Evolutionary conservation across 2,797 vertebrate genomes (phyloP).

Genomic region (Gadopsis marmoratus): DNA sequence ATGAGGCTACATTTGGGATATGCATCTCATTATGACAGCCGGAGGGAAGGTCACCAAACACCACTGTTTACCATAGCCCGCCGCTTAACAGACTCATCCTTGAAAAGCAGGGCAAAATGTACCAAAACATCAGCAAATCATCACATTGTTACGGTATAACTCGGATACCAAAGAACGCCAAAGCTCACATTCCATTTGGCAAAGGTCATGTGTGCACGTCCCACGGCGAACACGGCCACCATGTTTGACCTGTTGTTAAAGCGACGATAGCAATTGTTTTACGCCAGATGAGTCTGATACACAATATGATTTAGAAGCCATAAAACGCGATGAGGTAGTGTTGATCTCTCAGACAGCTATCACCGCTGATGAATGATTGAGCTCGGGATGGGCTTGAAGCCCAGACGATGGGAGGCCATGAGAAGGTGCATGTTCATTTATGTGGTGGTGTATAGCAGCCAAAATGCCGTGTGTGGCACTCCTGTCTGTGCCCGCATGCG

Average conservation of each 20-base stretch:
- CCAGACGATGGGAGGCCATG: conserved; percentile 61
- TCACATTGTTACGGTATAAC: conserved; percentile 26
- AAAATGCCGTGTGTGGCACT: conserved; percentile 74
- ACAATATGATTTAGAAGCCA: conserved; percentile 76
- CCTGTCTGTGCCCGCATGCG: conserved; percentile 77
- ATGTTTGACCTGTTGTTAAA: conserved; percentile 78
- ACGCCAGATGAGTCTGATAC: conserved; percentile 71
- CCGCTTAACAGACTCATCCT: conserved; percentile 22
- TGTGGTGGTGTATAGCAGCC: conserved; percentile 55
- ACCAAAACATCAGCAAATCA: conserved; percentile 37
- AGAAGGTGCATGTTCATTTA: conserved; percentile 69
- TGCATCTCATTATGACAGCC: conserved; percentile 87
- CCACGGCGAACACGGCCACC: conserved; percentile 23
- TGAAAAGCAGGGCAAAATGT: conserved; percentile 41
- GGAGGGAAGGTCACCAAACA: conserved; percentile 80
- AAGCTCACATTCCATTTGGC: conserved; percentile 24
- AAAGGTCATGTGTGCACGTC: conserved; percentile 39
- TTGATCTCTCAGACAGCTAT: conserved; percentile 76
- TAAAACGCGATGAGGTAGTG: conserved; percentile 81
- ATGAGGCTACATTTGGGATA: conserved; percentile 87
- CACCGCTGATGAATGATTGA: conserved; percentile 76
- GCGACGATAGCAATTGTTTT: conserved; percentile 67
- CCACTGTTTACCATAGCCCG: conserved; percentile 55
- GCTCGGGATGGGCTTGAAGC: conserved; percentile 40
- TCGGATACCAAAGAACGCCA: conserved; percentile 19